phyloP scores from a whole-genome alignment of 2,113 vertebrate genomes.

The Probosciger aterrimus region DNA sequence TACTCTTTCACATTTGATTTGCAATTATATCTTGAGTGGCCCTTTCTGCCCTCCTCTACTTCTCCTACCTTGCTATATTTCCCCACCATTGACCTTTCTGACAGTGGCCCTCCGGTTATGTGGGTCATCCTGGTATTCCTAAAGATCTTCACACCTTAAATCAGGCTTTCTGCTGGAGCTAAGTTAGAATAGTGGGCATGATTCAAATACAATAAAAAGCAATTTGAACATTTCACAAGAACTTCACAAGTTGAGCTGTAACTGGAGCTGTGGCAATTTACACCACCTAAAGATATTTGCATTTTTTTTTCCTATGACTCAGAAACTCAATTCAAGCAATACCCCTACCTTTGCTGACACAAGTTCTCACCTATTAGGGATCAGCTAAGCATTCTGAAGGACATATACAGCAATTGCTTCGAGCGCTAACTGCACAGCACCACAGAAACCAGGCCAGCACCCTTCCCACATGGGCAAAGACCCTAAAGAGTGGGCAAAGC shows the following conservation, averaged over 20 bases:
- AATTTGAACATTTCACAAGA: neutral
- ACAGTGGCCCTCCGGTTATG: fast-evolving
- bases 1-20: neutral
- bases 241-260: neutral
- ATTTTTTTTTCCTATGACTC: neutral
- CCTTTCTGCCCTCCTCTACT: neutral
- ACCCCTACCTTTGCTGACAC: neutral
- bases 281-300: neutral
- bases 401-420: neutral
- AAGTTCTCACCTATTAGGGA: neutral
- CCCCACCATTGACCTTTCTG: neutral
- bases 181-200: neutral
- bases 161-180: neutral
- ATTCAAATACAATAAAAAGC: neutral
- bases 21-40: neutral
- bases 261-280: neutral
- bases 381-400: neutral
- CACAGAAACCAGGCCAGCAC: neutral
- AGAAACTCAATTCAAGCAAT: neutral
- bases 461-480: neutral
- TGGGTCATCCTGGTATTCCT: neutral
- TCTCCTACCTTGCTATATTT: neutral
- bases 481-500: neutral
- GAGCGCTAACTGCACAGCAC: neutral
- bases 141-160: neutral